Evolutionary conservation across 2,113 vertebrate species (phyloP).

Genomic region (Nestor notabilis): DNA sequence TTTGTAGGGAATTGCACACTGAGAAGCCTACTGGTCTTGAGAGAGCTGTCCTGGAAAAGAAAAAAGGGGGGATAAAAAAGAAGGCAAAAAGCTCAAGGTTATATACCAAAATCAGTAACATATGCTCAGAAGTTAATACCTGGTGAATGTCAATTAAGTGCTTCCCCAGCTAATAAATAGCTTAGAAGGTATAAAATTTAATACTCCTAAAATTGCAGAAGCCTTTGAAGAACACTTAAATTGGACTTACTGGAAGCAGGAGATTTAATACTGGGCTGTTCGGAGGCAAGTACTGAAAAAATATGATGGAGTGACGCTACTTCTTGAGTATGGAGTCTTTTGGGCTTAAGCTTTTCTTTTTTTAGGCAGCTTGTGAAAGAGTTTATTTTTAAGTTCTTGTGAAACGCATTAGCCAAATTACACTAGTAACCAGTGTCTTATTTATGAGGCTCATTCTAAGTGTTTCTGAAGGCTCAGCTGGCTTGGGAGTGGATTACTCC

Average conservation of each 20-base stretch:
- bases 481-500: background rate
- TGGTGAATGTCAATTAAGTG: slow-evolving; percentile 50
- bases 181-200: slow-evolving; percentile 43
- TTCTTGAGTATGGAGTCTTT: background rate
- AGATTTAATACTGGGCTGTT: slow-evolving; percentile 1
- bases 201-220: slow-evolving; percentile 28
- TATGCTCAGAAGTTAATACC: slow-evolving; percentile 19
- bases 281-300: background rate
- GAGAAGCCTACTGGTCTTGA: background rate
- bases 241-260: background rate
- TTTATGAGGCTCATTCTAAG: background rate
- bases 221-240: slow-evolving; percentile 50
- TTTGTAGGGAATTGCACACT: background rate
- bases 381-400: background rate
- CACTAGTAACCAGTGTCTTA: background rate
- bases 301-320: background rate
- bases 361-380: background rate
- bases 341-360: background rate
- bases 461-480: background rate
- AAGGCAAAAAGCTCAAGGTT: background rate
- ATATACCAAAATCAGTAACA: background rate
- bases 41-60: background rate
- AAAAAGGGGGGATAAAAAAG: background rate
- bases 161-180: slow-evolving; percentile 62
- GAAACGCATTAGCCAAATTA: background rate